phyloP scores from a whole-genome alignment of 2,888 invertebrate species.

The Drosophila multiciliata region DNA sequence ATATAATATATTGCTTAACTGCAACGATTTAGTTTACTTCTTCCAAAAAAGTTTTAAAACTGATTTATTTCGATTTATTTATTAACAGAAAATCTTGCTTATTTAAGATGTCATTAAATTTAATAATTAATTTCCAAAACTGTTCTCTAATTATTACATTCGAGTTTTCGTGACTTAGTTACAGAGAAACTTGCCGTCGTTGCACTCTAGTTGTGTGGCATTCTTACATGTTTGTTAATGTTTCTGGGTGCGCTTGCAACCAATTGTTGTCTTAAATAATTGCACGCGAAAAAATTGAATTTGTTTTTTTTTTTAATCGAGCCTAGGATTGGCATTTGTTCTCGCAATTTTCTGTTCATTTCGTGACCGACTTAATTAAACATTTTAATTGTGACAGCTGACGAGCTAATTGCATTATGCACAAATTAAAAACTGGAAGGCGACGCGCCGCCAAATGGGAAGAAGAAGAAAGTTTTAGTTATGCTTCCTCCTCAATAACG shows the following conservation, averaged over 20 bases:
- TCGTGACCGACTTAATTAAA: conserved; percentile 54
- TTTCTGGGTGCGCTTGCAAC: conserved; percentile 58
- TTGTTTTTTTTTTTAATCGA: conserved; percentile 39
- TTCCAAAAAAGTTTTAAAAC: not conserved
- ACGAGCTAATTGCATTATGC: conserved; percentile 53
- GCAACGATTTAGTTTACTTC: not conserved
- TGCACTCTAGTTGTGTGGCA: not conserved
- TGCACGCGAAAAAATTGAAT: conserved; percentile 43
- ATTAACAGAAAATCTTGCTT: not conserved
- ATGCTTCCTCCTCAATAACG: conserved; percentile 45
- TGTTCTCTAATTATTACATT: not conserved
- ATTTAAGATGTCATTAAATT: not conserved
- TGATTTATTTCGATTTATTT: not conserved
- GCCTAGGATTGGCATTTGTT: conserved; percentile 25
- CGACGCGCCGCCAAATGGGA: conserved; percentile 27
- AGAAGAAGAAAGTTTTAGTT: conserved; percentile 28
- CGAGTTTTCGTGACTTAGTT: not conserved
- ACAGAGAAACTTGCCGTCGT: conserved; percentile 1
- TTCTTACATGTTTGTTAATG: conserved; percentile 17
- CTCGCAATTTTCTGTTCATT: conserved; percentile 43
- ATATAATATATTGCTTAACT: not conserved
- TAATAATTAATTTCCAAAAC: too few species aligned
- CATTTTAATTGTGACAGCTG: conserved; percentile 60
- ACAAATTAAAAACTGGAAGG: conserved; percentile 47
- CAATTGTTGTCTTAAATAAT: conserved; percentile 69